Base-by-base conservation (phyloP, 2,797 vertebrate species). In the Acipenser ruthenus region DNA sequence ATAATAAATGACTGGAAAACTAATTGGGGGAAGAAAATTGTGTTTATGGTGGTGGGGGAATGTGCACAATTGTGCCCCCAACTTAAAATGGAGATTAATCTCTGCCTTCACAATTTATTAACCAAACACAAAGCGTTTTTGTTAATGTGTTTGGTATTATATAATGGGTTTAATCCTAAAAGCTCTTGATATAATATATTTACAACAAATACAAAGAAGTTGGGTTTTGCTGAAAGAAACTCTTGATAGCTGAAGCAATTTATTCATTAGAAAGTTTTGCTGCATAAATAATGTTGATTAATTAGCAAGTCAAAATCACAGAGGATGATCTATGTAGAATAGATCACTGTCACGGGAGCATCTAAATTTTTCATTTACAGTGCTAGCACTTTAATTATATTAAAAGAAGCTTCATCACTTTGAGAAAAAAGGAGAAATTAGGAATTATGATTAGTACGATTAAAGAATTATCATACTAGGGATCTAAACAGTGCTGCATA, bases 231-330 rank as follows among this genome's bases (percentile, higher is more conserved):
- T 73, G 79, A 81, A 76, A 77, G 4, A 37, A 63, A 77, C 78
- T 77, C 70, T 70, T 74, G 78, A 70, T 74, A 83, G 77, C 85
- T 85, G 78, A 80, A 80, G 75, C 75, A 73, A 73, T 78, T 76
- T 73, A 72, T 81, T 86, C 86, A 89, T 87, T 86, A 83, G 78
- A 83, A 86, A 85, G 76, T 83, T 84, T 78, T 50, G 67, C 84
- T 82, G 75, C 85, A 89, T 87, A 88, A 89, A 89, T 89, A 87
- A 89, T 84, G 73, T 86, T 85, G 87, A 91, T 90, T 87, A 90
- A 91, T 91, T 87, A 85, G 83, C 80, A 78, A 86, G 87, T 88
- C 84, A 84, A 79, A 85, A 82, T 79, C 81, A 82, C 79, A 84
- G 84, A 88, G 82, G 84, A 86, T 89, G 86, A 89, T 88, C 80